Evolutionary conservation across 2,113 vertebrate genomes (phyloP), one percentile per base, ranked within the genome.

Genomic region (Brachyhypopomus gauderio): DNA sequence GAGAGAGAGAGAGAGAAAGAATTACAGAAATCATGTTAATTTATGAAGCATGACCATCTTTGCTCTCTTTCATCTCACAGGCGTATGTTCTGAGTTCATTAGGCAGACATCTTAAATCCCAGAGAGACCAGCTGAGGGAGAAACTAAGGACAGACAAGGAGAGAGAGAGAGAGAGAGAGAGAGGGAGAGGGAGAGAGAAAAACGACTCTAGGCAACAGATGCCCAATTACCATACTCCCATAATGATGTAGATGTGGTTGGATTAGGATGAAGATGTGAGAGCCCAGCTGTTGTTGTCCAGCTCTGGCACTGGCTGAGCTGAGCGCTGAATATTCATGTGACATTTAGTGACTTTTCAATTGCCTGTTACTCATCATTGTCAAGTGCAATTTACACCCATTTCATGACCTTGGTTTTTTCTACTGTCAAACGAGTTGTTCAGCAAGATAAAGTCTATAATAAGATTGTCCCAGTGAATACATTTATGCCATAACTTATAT

Each of bases 201-300:
- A 56, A 79, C 67, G 81, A 87, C 88, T 90, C 69, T 62, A 88
- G 90, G 89, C 90, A 91, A 87, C 91, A 93, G 90, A 92, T 92
- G 90, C 84, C 82, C 71, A 85, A 91, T 93, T 91, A 90, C 72
- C 90, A 92, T 91, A 90, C 90, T 85, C 77, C 78, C 84, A 86
- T 92, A 89, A 90, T 92, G 88, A 88, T 87, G 83, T 84, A 71
- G 86, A 88, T 87, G 88, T 84, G 84, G 80, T 85, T 78, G 86
- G 82, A 91, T 88, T 84, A 86, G 64, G 85, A 91, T 89, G 86
- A 86, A 89, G 89, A 90, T 86, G 88, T 88, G 78, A 87, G 83
- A 85, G 69, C 86, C 78, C 89, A 90, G 88, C 84, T 90, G 89
- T 73, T 86, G 87, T 86, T 90, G 90, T 89, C 89, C 78, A 52